Conservation (phyloP, 2,888 invertebrate species). For the Xestia c-nigrum region DNA sequence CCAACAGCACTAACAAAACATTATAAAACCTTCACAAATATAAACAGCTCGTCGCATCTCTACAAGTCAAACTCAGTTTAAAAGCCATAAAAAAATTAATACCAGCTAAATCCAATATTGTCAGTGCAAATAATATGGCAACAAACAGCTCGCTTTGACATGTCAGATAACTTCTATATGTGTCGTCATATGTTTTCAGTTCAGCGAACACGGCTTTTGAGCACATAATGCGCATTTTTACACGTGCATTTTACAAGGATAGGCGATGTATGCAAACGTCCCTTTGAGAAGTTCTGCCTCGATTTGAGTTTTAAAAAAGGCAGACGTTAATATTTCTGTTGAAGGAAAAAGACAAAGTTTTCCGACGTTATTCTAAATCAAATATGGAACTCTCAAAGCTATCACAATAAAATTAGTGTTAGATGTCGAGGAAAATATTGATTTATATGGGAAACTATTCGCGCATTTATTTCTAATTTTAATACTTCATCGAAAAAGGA, state of each 20-base stretch:
- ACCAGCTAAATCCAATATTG: constrained; percentile 61
- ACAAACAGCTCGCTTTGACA: constrained; percentile 60
- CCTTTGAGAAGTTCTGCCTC: constrained; percentile 45
- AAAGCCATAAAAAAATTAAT: constrained; percentile 36
- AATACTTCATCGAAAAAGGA: background rate
- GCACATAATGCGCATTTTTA: constrained; percentile 56
- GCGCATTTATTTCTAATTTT: background rate
- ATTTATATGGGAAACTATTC: no score
- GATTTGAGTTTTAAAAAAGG: constrained; percentile 21
- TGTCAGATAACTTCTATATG: constrained; percentile 56
- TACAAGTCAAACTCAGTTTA: background rate
- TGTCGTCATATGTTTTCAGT: constrained; percentile 43
- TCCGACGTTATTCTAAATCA: constrained; percentile 10
- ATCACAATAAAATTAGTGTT: constrained; percentile 27
- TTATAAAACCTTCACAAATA: constrained; percentile 1
- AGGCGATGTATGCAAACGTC: constrained; percentile 10
- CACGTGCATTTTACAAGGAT: constrained; percentile 32
- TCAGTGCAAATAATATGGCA: constrained; percentile 46
- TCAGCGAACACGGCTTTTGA: constrained; percentile 45
- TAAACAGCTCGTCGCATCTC: background rate
- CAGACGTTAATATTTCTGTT: constrained; percentile 12
- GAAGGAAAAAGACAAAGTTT: constrained; percentile 5
- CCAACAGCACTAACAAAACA: background rate
- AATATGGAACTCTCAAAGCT: constrained; percentile 16
- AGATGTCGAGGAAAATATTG: background rate